Evolutionary conservation across 2,113 vertebrate genomes (phyloP).

Genomic region (Calypte anna): DNA sequence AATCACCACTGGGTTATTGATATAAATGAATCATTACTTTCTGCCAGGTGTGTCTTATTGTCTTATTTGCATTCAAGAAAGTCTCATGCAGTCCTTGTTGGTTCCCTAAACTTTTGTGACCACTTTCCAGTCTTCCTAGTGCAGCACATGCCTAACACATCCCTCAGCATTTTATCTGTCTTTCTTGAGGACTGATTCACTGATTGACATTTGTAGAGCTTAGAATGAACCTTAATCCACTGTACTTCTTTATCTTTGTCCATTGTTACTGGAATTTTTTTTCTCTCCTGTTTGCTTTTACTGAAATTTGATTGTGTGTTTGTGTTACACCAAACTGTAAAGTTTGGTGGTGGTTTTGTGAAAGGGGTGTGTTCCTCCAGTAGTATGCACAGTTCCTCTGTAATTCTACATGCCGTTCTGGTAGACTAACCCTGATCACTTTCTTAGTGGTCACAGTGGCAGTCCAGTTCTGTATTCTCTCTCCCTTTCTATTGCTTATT

Average conservation of each 20-base stretch:
- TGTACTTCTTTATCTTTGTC: background rate
- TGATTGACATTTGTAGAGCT: background rate
- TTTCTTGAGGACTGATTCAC: background rate
- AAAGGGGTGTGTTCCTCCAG: background rate
- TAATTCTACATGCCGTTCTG: background rate
- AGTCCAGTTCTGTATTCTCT: background rate
- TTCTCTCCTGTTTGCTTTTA: background rate
- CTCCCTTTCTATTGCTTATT: background rate
- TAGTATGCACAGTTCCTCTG: background rate
- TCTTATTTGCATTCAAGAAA: background rate
- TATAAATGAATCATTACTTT: background rate
- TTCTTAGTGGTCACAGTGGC: background rate
- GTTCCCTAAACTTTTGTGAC: background rate
- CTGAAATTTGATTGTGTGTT: background rate
- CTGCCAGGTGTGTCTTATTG: background rate
- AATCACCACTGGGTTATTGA: background rate
- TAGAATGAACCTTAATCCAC: background rate
- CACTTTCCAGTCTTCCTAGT: background rate
- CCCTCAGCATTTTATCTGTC: background rate
- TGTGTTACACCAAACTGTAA: too few relatives aligned
- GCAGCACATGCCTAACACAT: background rate
- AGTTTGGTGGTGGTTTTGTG: background rate
- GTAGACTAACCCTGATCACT: background rate
- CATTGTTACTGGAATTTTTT: background rate
- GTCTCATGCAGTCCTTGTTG: background rate